Base-by-base conservation (phyloP, 30 jellyfish, hydroid and myxozoan species). In the Nemopilema nomurai region DNA sequence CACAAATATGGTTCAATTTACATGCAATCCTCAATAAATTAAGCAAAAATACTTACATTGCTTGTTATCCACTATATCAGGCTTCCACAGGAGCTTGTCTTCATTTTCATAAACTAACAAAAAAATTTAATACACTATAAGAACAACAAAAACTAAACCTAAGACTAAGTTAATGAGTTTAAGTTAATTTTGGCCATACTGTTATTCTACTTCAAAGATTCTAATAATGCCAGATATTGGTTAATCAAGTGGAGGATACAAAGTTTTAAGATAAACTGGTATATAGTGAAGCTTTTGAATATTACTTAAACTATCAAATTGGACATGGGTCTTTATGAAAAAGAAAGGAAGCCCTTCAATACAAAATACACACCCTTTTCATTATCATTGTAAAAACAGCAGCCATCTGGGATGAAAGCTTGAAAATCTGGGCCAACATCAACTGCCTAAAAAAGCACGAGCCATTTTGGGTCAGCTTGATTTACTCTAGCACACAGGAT, bases 51-150 rank as follows among this genome's bases (percentile, higher is more conserved):
- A 74, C 98, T 74, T 87, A 92, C 98, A 69, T 57, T 87, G 91
- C 28, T 68, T 69, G 29, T 77, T 69, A 8, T 83, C 90, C 9
- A 89, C 69, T 19, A 80, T 68, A 66, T 74, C 97, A 23, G 98
- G 98, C 75, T 80, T 89, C 98, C 98, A 93, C 24, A 93, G 74
- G 18, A 93, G 96, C 74, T 93, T 93, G 79, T 88, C 97, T 19
- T 89, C 96, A 53, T 51, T 74, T 53, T 84, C 97, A 70, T 64
- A 81, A 3, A 80, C 98, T 92, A 85, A 28, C 31, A 69, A 57
- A 77, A 25, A 1, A 30, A 49, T 8, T 66, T 22, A 86, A 30
- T 8, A 62, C n/a, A 27, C 4, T 22, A 28, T 13, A 63, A 20
- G n/a, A n/a, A n/a, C n/a, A n/a, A 8, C 17, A 6, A 21, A 0